Base-by-base conservation (phyloP, 2,113 vertebrate genomes). In the Pseudonaja textilis region DNA sequence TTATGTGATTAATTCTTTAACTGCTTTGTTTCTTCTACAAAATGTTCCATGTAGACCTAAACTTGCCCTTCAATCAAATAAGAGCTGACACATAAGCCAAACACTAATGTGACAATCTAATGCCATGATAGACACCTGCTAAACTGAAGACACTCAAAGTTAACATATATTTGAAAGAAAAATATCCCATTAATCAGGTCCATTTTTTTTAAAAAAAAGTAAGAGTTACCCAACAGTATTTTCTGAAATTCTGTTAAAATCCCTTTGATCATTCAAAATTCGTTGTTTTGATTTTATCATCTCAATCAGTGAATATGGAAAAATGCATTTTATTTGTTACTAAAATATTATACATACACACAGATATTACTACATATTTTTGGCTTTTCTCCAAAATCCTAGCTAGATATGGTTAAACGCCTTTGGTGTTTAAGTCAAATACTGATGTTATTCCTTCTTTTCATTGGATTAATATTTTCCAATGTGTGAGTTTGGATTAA, bases 251-350 rank as follows among this genome's bases (percentile, higher is more conserved):
- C 90, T 95, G 89, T 95, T 96, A 92, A 97, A 96, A 94, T 96
- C 95, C 95, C 96, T 93, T 64, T 0, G 81, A 95, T 93, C 93
- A 52, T 95, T 96, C 94, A 91, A 96, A 93, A 26, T 86, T 96
- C 55, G 97, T 95, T 97, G 94, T 95, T 97, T 87, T 94, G 94
- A 97, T 97, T 97, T 96, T 93, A 96, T 97, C 94, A 92, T 54
- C 52, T 34, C 52, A 96, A 94, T 97, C 96, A 93, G 95, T n/a
- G 87, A 96, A 29, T 93, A 95, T 29, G 90, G 95, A 96, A 97
- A 95, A 74, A 91, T 96, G 54, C 96, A 96, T 95, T 94, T 94
- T 18, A 85, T 45, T 94, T 22, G 5, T 96, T 96, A 95, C 85
- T 95, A 64, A 64, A 64, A n/a, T 64, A 64, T n/a, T 64, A n/a